Conservation (phyloP, 2,888 invertebrate genomes). For the Cephus rjabovi region DNA sequence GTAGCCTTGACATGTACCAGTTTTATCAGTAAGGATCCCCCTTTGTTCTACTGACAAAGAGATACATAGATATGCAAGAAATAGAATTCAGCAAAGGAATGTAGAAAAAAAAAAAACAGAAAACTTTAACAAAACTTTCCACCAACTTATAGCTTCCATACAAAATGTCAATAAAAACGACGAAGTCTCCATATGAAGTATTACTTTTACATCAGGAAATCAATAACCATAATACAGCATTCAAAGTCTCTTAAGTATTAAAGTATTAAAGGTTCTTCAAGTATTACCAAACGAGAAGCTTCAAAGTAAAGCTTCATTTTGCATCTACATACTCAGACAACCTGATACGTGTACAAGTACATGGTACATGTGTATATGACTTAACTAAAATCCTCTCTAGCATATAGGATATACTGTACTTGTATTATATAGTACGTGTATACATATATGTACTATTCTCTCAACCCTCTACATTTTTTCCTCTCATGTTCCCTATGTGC, state of each 20-base stretch:
- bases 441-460: neutral
- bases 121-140: neutral
- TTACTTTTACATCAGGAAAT: too few species aligned
- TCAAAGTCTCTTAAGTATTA: too few species aligned
- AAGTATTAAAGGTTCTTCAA: too few species aligned
- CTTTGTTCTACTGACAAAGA: neutral
- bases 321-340: neutral
- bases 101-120: too few species aligned
- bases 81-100: neutral
- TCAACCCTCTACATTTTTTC: neutral
- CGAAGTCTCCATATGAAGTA: too few species aligned
- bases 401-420: neutral
- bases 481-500: neutral
- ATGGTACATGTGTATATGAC: too few species aligned
- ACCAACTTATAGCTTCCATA: neutral
- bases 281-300: too few species aligned
- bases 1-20: neutral
- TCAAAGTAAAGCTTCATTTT: neutral
- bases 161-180: too few species aligned
- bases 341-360: neutral
- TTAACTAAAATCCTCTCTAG: neutral
- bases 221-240: too few species aligned
- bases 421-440: neutral
- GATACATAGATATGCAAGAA: neutral
- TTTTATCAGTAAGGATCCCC: neutral